Evolutionary conservation across 2,113 vertebrate genomes (phyloP), one percentile per base, ranked within the genome.

Genomic region (Dendrocopos noguchii): DNA sequence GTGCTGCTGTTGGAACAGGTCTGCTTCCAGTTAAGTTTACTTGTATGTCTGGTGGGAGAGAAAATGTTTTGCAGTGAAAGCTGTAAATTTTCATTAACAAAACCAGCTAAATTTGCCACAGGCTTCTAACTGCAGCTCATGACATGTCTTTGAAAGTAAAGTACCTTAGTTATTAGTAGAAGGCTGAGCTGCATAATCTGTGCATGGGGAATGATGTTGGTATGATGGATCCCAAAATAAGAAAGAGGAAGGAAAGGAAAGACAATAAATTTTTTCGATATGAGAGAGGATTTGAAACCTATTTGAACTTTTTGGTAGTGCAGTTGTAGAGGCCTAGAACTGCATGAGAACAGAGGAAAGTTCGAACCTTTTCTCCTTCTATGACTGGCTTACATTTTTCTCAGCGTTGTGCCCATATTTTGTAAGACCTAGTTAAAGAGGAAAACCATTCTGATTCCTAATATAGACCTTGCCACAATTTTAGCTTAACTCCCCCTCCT

Each of bases 1-100:
- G 7, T 67, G 70, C 65, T 91, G 61, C 65, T 84, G 31, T 63
- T 83, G 83, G 83, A 74, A 70, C 63, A 84, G 80, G 66, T 80
- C 42, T 36, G 57, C 70, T 96, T 86, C 50, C 80, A 88, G 61
- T 78, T 84, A 88, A 88, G 39, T 70, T 78, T 81, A 67, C 66
- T 84, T 92, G 59, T 84, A 55, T 80, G 63, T 88, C 79, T 88
- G 53, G 22, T 80, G 12, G 1, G 46, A 75, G 61, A 72, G 57
- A 95, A 92, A 74, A 91, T 22, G 25, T 87, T 94, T 93, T 31
- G 12, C 60, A 53, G 46, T 77, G 60, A 83, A 93, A 80, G 36
- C 61, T 75, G 80, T 83, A 80, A 42, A 80, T 93, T 92, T 92
- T 88, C 65, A 77, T 94, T 84, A 88, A 64, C 25, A 68, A 91